phyloP scores from a whole-genome alignment of 1,140 invertebrate species.

The Chrysomallon squamiferum region DNA sequence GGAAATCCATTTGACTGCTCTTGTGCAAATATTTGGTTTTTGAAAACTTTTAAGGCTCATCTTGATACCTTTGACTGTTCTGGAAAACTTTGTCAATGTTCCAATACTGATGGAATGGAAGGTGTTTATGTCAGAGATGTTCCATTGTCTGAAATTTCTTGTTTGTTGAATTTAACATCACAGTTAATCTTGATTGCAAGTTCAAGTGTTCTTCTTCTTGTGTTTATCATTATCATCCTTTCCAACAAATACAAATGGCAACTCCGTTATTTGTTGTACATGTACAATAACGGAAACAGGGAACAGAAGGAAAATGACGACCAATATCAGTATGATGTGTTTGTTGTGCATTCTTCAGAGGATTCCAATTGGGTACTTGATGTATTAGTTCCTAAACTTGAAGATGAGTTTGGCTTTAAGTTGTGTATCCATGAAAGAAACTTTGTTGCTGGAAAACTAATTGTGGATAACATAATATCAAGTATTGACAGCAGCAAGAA shows the following conservation, averaged over 20 bases:
- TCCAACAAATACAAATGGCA: background rate
- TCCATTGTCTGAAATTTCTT: background rate
- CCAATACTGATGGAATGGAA: background rate
- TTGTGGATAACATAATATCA: slow-evolving; percentile 21
- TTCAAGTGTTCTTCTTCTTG: background rate
- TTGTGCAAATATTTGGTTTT: background rate
- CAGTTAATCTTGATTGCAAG: background rate
- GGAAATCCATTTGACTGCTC: background rate
- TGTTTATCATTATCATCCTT: background rate
- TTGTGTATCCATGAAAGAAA: slow-evolving; percentile 33
- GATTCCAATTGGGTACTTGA: slow-evolving; percentile 21
- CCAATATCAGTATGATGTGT: slow-evolving; percentile 12
- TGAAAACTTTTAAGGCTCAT: background rate
- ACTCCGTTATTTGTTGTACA: background rate
- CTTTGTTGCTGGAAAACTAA: slow-evolving; percentile 22
- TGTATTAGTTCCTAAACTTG: slow-evolving; percentile 15
- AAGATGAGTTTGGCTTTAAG: slow-evolving; percentile 15
- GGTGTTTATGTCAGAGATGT: background rate
- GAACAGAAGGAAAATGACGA: background rate
- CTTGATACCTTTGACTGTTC: background rate
- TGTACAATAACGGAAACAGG: background rate
- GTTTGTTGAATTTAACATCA: background rate
- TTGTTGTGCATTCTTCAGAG: slow-evolving; percentile 22
- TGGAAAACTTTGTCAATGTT: background rate
- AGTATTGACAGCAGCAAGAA: slow-evolving; percentile 14